Evolutionary conservation across 2,113 vertebrate genomes (phyloP), one percentile per base, ranked within the genome.

Genomic region (Salvelinus namaycush): DNA sequence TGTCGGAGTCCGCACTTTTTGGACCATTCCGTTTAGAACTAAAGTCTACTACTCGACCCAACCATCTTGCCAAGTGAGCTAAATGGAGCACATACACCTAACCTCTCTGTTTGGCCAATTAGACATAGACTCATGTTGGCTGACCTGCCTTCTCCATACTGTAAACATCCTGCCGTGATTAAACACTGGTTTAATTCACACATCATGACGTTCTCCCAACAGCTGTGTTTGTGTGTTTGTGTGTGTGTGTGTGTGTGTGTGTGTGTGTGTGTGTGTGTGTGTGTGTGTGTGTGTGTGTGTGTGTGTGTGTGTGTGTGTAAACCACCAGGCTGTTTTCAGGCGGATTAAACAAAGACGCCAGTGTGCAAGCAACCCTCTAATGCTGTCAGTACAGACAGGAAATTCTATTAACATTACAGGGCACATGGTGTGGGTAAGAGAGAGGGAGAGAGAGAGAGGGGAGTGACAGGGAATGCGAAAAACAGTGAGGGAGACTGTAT

Each of bases 281-380:
- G 72, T 75, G 68, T 79, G 79, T 79, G 70, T 72, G 27, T 70
- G 64, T 84, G 73, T 79, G 62, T 68, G 29, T 72, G 57, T 77
- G 79, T 86, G 76, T 76, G 65, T 69, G 57, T 59, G 62, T 74
- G 79, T 79, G 86, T 81, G 69, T 24, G 74, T 83, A 86, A 86
- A 86, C 79, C 77, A 48, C 5, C 24, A 3, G 83, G 74, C 75
- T 90, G 83, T 89, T 90, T 89, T 83, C 73, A 81, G 81, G 84
- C 86, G 51, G 74, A 77, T 70, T 81, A 80, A 81, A 93, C 90
- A 92, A 92, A 93, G 91, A 87, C 72, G 26, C 77, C 84, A 90
- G 88, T 92, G 92, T 93, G 90, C 78, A 3, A 64, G 51, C 80
- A 62, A 54, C 16, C 51, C 5, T 54, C 51, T 57, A 60, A 11